A percentile compares a stretch with the other conserved stretches of the same genome.
phyloP scores from a whole-genome alignment of 2,113 vertebrate species.

The Capra hircus region DNA sequence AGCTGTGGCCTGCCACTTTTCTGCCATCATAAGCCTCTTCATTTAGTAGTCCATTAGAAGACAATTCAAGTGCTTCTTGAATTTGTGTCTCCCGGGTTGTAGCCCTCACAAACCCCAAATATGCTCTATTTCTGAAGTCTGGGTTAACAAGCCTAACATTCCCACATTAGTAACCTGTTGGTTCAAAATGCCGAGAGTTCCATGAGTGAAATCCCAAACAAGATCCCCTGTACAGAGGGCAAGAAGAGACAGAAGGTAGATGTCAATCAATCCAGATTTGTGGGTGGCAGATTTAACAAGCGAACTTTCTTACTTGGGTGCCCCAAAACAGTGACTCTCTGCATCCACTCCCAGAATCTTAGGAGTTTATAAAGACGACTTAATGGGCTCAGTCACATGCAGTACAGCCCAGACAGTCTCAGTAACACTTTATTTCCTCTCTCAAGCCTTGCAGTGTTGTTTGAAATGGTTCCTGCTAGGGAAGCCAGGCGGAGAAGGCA shows the following conservation, averaged over 20 bases:
- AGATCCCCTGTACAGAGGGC: rapidly evolving
- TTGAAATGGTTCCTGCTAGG: no score
- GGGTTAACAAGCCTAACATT: not conserved
- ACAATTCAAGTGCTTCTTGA: not conserved
- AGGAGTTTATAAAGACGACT: not conserved
- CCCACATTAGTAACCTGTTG: not conserved
- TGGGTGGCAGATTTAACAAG: not conserved
- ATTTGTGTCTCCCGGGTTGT: not conserved
- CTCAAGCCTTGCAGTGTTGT: not conserved
- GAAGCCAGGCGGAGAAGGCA: no score
- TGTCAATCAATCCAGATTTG: not conserved
- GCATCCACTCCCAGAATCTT: not conserved
- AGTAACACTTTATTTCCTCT: not conserved
- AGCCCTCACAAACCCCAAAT: not conserved
- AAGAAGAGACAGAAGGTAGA: not conserved
- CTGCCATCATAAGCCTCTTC: not conserved
- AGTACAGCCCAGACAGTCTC: not conserved
- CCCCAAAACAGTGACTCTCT: no score
- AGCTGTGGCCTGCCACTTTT: not conserved
- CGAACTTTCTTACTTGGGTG: not conserved
- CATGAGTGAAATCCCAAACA: not conserved
- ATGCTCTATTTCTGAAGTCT: not conserved
- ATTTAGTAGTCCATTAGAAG: not conserved
- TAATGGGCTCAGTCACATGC: not conserved
- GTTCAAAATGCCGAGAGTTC: not conserved